Evolutionary conservation across 2,888 invertebrate species (phyloP), one percentile per base, ranked within the genome.

Genomic region (Drosophila nr. perissopoda): DNA sequence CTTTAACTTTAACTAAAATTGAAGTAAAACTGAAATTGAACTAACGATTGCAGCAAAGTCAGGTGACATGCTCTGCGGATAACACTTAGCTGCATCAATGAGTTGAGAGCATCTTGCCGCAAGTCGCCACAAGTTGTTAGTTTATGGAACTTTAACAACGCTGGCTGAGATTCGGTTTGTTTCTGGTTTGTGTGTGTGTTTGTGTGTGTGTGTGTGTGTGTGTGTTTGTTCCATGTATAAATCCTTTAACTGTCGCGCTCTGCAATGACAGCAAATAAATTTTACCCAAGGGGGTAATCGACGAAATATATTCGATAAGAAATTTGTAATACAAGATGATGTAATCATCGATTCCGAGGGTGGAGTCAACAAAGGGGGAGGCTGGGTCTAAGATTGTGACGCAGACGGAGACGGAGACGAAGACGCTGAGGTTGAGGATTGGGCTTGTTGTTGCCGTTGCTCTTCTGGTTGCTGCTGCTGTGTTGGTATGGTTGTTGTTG

Each of bases 211-310:
- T 48, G 46, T 46, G 25, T 48, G 13, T 48, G 10, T 25, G 40
- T 46, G 54, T 76, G 27, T 61, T 66, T 57, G 74, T 11, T 36
- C 18, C 48, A 46, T 68, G 77, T 81, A 86, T 89, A 91, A 91
- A 91, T 91, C 91, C 91, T 91, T 91, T 91, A 88, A 89, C 88
- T 90, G 91, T 91, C 91, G 91, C 84, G 80, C 74, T 69, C 64
- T 73, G 73, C 91, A 91, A 81, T 86, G 90, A 91, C 88, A 90
- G 91, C 88, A 92, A 91, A 92, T 92, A 92, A 91, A 92, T 93
- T 92, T 90, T 83, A 92, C 92, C 92, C 92, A 89, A 87, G 92
- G 92, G 92, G 89, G 92, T 92, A 92, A 92, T 92, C 92, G 92
- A 91, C 88, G 82, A 84, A 88, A 90, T 89, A 91, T 88, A 91